A percentile compares a stretch with the other conserved stretches of the same genome.
Conservation (phyloP, 1,140 invertebrate genomes). For the Stratiolaelaps scimitus region DNA sequence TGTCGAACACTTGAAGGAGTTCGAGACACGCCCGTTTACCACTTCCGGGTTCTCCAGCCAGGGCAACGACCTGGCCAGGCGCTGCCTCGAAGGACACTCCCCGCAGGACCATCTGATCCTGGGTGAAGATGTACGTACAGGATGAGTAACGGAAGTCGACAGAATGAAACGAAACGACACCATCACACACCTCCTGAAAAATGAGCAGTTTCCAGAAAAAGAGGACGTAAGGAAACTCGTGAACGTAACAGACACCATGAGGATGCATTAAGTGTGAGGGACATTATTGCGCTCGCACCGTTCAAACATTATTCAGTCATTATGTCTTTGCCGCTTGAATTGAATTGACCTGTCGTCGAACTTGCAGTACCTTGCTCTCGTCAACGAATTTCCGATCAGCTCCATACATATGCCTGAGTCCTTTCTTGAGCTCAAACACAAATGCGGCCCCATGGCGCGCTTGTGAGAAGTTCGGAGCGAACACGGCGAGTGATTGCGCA, state of each 20-base stretch:
- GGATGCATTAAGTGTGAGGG: no score
- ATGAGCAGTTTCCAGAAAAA: neutral
- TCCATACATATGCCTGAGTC: neutral
- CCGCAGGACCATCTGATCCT: slow-evolving; percentile 4
- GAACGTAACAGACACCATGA: no score
- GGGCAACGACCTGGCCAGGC: neutral
- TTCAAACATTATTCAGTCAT: no score
- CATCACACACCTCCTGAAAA: slow-evolving; percentile 21
- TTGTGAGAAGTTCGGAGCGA: slow-evolving; percentile 9
- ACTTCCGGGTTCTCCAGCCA: slow-evolving; percentile 6
- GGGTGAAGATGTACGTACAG: slow-evolving; percentile 21
- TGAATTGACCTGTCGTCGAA: no score
- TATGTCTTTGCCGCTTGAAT: no score
- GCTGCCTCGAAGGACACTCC: slow-evolving; percentile 19
- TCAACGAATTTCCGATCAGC: slow-evolving; percentile 10
- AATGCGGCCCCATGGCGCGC: slow-evolving; percentile 19
- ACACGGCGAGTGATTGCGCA: slow-evolving; percentile 4
- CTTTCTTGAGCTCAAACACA: neutral
- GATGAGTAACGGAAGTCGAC: slow-evolving; percentile 12
- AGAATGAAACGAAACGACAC: slow-evolving; percentile 1
- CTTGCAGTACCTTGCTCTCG: neutral
- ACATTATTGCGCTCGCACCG: no score
- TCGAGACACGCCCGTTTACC: slow-evolving; percentile 20
- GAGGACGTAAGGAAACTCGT: no score
- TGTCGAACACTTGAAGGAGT: slow-evolving; percentile 17